These are phyloP conservation scores for Pseudomugil tenellus DNA, from an alignment of 2,797 vertebrate species.

Conservation along the genomic window DNA sequence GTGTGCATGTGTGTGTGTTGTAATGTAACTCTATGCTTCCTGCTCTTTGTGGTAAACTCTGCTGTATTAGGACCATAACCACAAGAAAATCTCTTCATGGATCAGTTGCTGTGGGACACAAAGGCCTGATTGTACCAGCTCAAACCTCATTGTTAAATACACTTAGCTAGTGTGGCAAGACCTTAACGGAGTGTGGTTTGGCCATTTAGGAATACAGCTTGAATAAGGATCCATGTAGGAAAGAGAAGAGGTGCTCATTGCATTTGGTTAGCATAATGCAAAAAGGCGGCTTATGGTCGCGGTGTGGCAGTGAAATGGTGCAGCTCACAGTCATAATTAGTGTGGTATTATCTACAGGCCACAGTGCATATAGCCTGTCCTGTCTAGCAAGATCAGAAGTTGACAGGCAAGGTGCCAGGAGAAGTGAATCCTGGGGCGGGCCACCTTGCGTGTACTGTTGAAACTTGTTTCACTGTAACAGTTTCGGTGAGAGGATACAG, in stretches of 20 bases:
- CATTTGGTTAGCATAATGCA: conserved; percentile 44
- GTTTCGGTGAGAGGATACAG: conserved; percentile 30
- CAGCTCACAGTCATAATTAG: conserved; percentile 50
- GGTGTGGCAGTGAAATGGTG: conserved; percentile 32
- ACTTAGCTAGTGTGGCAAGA: conserved; percentile 53
- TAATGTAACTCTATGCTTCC: conserved; percentile 56
- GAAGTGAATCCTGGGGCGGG: conserved; percentile 68
- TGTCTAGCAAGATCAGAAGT: conserved; percentile 64
- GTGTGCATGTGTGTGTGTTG: conserved; percentile 31
- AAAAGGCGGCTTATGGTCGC: conserved; percentile 8
- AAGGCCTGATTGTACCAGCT: conserved; percentile 72
- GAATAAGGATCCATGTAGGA: conserved; percentile 42
- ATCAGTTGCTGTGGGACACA: conserved; percentile 74
- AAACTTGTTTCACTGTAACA: conserved; percentile 66
- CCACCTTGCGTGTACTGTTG: conserved; percentile 57
- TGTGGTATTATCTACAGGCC: conserved; percentile 52
- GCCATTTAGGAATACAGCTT: conserved; percentile 23
- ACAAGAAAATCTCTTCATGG: conserved; percentile 75
- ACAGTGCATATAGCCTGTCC: conserved; percentile 53
- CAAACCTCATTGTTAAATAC: conserved; percentile 76
- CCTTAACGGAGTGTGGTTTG: conserved; percentile 65
- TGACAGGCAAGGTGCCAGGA: conserved; percentile 63
- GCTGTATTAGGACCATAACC: conserved; percentile 76
- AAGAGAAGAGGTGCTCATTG: conserved; percentile 42
- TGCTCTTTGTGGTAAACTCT: conserved; percentile 70